These are phyloP conservation scores for Pygoscelis adeliae DNA, from an alignment of 2,113 vertebrate species.

Conservation along the genomic window DNA sequence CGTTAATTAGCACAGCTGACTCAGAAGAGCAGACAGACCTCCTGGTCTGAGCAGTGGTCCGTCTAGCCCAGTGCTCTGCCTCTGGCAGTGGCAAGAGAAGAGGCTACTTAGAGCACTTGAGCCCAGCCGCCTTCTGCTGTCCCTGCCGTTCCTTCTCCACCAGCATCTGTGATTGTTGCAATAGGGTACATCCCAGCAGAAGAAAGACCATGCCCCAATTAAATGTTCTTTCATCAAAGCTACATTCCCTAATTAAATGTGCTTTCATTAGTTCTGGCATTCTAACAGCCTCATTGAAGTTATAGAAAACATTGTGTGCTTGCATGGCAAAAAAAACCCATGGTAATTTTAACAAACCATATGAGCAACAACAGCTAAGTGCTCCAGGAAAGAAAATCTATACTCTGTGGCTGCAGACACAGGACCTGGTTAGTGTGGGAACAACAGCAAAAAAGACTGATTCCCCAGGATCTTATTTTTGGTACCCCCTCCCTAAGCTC, in stretches of 20 bases:
- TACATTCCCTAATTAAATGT: not conserved
- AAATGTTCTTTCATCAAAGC: not conserved
- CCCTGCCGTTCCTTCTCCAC: not conserved
- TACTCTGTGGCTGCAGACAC: not conserved
- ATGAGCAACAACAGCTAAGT: not conserved
- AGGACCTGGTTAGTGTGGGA: not conserved
- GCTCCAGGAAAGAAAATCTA: not conserved
- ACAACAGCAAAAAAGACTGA: not conserved
- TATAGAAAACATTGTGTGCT: not conserved
- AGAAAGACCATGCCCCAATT: not conserved
- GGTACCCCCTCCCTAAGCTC: not conserved
- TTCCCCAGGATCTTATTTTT: not conserved
- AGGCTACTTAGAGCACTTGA: not conserved
- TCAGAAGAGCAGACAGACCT: not conserved
- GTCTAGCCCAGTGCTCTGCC: not conserved
- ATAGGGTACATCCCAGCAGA: not conserved
- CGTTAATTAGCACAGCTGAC: not conserved
- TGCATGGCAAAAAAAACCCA: fast-evolving
- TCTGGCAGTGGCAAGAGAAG: not conserved
- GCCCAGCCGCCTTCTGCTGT: fast-evolving
- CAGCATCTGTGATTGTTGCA: not conserved
- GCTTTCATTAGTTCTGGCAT: not conserved
- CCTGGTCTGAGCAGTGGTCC: not conserved
- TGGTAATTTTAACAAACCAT: not conserved
- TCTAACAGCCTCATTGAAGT: not conserved